A percentile compares a stretch with the other conserved stretches of the same genome.
phyloP scores from a whole-genome alignment of 2,113 vertebrate genomes.

The Meles meles region DNA sequence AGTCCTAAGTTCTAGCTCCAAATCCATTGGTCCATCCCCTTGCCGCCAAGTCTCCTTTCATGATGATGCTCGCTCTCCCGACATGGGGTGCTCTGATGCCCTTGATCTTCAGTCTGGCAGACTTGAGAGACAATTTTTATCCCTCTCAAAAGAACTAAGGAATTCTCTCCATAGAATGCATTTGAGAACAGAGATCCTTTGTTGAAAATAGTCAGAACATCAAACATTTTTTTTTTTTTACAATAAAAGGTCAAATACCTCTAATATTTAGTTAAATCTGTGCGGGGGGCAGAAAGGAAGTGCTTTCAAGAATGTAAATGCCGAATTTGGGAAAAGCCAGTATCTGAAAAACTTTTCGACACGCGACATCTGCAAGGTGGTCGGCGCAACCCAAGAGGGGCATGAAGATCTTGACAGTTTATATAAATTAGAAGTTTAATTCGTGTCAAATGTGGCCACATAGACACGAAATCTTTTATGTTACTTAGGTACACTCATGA shows the following conservation, averaged over 20 bases:
- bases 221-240: slow-evolving; percentile 27
- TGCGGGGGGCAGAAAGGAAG: slow-evolving; percentile 14
- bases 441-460: background rate
- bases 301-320: slow-evolving; percentile 60
- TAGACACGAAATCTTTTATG: background rate
- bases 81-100: background rate
- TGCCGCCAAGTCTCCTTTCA: background rate
- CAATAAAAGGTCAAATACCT: slow-evolving; percentile 63
- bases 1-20: background rate
- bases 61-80: background rate
- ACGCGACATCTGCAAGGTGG: background rate
- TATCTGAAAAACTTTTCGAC: background rate
- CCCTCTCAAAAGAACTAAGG: slow-evolving; percentile 61
- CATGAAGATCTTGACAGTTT: background rate
- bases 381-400: background rate
- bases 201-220: slow-evolving; percentile 63
- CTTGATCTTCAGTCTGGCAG: slow-evolving; percentile 60
- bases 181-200: slow-evolving; percentile 70
- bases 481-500: background rate
- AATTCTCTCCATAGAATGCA: background rate
- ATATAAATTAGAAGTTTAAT: background rate
- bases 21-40: background rate
- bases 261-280: slow-evolving; percentile 62
- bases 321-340: background rate
- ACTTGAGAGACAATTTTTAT: slow-evolving; percentile 68